phyloP scores from a whole-genome alignment of 1,140 invertebrate species.

The Musca vetustissima region DNA sequence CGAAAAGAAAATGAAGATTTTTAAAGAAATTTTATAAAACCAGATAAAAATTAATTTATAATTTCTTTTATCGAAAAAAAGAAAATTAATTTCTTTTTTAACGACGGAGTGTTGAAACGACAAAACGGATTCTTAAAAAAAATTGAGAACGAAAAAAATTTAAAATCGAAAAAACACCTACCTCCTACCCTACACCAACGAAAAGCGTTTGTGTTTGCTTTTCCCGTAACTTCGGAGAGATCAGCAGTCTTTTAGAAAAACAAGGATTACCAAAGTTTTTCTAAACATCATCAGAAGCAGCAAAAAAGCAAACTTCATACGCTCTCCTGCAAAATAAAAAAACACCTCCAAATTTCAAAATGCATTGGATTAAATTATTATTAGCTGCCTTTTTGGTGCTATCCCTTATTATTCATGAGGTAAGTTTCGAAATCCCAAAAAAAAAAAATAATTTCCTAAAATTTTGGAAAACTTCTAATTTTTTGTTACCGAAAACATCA shows the following conservation, averaged over 20 bases:
- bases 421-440: slow-evolving; percentile 33
- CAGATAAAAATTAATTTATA: neutral
- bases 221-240: neutral
- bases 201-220: neutral
- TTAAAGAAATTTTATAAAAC: slow-evolving; percentile 2
- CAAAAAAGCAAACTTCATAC: neutral
- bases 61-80: slow-evolving; percentile 6
- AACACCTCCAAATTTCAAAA: slow-evolving; percentile 38
- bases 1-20: neutral
- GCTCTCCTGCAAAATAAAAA: slow-evolving; percentile 4
- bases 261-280: slow-evolving; percentile 21
- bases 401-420: slow-evolving; percentile 51
- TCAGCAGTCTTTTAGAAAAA: slow-evolving; percentile 6
- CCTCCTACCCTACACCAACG: neutral
- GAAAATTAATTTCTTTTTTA: neutral
- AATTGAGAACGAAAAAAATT: neutral
- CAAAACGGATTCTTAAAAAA: neutral
- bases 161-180: neutral
- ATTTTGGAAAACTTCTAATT: no score
- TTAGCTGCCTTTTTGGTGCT: slow-evolving; percentile 50
- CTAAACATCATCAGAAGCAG: slow-evolving; percentile 31
- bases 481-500: no score
- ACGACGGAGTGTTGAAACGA: neutral
- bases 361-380: slow-evolving; percentile 56
- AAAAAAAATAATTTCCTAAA: no score